Percentiles rank a stretch among this genome's conserved stretches.
Evolutionary conservation across 2,797 vertebrate species (phyloP).

Genomic region (Pseudotriccus pelzelni): DNA sequence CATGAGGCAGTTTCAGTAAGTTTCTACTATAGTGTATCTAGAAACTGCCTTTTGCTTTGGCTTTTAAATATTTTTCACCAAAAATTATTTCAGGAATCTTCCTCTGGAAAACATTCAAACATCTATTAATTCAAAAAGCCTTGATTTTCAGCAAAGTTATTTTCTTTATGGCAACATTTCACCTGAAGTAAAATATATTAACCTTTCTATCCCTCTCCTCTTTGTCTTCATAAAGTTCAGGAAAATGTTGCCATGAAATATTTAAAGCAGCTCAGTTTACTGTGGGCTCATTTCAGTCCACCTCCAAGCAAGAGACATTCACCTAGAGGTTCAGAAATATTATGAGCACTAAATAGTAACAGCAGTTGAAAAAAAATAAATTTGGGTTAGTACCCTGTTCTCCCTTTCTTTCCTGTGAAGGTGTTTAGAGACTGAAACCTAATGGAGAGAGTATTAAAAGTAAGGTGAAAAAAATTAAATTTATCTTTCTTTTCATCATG

Average conservation of each 20-base stretch:
- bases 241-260: neutral
- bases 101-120: neutral
- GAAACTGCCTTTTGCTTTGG: neutral
- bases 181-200: conserved; percentile 7
- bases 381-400: neutral
- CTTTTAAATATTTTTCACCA: neutral
- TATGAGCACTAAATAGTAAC: neutral
- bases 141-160: neutral
- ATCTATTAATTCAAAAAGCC: neutral
- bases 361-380: neutral
- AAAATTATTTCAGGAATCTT: neutral
- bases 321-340: neutral
- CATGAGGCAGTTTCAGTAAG: neutral
- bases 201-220: neutral
- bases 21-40: neutral
- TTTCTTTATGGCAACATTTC: neutral
- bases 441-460: neutral
- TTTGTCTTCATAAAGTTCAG: neutral
- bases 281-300: neutral
- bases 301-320: neutral
- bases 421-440: neutral
- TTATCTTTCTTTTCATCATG: neutral
- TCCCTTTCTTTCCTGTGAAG: neutral
- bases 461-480: neutral
- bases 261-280: neutral